phyloP scores from a whole-genome alignment of 2,888 invertebrate species.

The Pseudococcus viburni region DNA sequence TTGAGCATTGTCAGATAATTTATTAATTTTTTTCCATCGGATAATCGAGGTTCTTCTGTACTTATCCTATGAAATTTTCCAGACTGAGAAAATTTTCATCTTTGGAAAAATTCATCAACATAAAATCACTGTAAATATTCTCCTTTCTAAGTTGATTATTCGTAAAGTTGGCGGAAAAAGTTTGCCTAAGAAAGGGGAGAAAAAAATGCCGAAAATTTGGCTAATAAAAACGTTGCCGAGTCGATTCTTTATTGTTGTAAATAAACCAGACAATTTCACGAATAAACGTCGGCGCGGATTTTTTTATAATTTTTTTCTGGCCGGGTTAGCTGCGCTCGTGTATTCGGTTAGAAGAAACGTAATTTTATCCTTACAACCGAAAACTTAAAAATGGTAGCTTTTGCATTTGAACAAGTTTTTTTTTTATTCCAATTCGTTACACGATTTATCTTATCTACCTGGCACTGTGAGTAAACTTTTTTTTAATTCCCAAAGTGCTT shows the following conservation, averaged over 20 bases:
- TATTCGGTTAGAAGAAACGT: slow-evolving; percentile 27
- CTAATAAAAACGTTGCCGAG: slow-evolving; percentile 44
- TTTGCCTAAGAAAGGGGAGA: not conserved
- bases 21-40: too few species aligned
- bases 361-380: slow-evolving; percentile 24
- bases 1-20: too few species aligned
- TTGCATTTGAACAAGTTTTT: slow-evolving; percentile 43
- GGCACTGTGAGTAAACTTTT: slow-evolving; percentile 48
- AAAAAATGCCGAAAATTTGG: slow-evolving; percentile 24
- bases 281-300: slow-evolving; percentile 16
- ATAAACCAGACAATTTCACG: slow-evolving; percentile 33
- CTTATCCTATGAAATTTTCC: not conserved
- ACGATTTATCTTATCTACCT: slow-evolving; percentile 47
- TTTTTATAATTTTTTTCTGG: slow-evolving; percentile 27
- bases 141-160: slow-evolving; percentile 11
- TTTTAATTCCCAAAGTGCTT: slow-evolving; percentile 49
- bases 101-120: not conserved
- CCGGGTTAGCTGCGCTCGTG: too few species aligned
- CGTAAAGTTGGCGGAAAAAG: not conserved
- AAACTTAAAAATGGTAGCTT: slow-evolving; percentile 44
- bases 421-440: slow-evolving; percentile 45
- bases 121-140: not conserved
- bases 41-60: too few species aligned
- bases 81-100: not conserved
- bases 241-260: slow-evolving; percentile 10